Evolutionary conservation across 2,113 vertebrate genomes (phyloP).

Genomic region (Lanius ludovicianus): DNA sequence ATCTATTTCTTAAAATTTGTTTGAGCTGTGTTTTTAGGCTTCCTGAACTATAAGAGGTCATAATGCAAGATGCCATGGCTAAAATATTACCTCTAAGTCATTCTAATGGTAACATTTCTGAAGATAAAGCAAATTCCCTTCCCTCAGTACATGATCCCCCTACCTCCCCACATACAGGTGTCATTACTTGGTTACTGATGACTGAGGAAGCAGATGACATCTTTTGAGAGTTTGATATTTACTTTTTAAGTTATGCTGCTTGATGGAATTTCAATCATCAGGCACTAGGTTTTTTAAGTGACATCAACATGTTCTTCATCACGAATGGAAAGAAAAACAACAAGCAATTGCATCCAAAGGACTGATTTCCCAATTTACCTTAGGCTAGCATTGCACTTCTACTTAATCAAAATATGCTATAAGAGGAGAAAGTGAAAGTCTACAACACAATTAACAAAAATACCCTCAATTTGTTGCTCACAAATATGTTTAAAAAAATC

Average conservation of each 20-base stretch:
- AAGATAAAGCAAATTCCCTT: neutral
- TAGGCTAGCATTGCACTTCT: constrained; percentile 34
- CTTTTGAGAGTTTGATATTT: neutral
- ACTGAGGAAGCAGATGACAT: neutral
- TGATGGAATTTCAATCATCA: neutral
- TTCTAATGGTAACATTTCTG: neutral
- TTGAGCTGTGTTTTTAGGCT: neutral
- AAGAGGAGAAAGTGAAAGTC: constrained; percentile 49
- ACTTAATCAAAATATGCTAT: constrained; percentile 51
- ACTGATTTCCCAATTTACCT: constrained; percentile 57
- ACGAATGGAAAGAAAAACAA: neutral
- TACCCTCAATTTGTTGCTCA: constrained; percentile 43
- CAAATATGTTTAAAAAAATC: constrained; percentile 64
- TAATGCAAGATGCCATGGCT: neutral
- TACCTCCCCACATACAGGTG: neutral
- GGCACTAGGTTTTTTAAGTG: neutral
- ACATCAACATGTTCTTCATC: neutral
- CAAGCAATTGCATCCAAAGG: constrained; percentile 30
- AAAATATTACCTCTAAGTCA: neutral
- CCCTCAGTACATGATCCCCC: neutral
- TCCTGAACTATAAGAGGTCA: neutral
- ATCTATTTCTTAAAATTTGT: neutral
- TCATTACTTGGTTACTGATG: neutral
- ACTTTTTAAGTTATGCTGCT: neutral
- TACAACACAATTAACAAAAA: constrained; percentile 61